Conservation (phyloP, 2,888 invertebrate genomes). For the Hermodice carunculata region DNA sequence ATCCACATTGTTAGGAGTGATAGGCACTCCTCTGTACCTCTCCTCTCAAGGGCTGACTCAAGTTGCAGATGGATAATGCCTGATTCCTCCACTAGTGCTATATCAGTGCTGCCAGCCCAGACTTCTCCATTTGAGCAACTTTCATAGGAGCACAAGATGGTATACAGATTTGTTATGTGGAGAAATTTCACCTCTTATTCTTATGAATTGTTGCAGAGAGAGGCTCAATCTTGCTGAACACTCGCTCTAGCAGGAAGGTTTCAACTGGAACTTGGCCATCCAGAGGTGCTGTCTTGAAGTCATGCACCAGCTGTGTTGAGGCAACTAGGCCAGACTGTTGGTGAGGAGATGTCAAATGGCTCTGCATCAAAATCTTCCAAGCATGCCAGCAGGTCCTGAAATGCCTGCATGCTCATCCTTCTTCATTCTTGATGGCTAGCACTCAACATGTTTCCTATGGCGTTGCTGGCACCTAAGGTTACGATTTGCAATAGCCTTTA, state of each 20-base stretch:
- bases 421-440: no score
- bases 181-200: background rate
- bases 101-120: no score
- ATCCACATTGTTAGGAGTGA: background rate
- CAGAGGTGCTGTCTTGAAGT: no score
- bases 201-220: background rate
- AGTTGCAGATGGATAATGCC: no score
- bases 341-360: conserved; percentile 11
- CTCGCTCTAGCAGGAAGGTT: background rate
- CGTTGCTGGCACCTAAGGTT: no score
- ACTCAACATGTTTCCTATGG: no score
- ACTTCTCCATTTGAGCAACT: no score
- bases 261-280: no score
- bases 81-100: no score
- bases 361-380: conserved; percentile 21
- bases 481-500: conserved; percentile 1
- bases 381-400: conserved; percentile 22
- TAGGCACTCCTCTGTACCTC: conserved; percentile 3
- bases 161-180: background rate
- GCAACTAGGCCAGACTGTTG: conserved; percentile 13
- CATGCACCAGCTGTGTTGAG: conserved; percentile 6
- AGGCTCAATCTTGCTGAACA: background rate
- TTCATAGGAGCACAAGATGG: no score
- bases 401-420: no score
- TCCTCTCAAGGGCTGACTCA: no score